Evolutionary conservation across 2,113 vertebrate genomes (phyloP).

Genomic region (Willisornis vidua): DNA sequence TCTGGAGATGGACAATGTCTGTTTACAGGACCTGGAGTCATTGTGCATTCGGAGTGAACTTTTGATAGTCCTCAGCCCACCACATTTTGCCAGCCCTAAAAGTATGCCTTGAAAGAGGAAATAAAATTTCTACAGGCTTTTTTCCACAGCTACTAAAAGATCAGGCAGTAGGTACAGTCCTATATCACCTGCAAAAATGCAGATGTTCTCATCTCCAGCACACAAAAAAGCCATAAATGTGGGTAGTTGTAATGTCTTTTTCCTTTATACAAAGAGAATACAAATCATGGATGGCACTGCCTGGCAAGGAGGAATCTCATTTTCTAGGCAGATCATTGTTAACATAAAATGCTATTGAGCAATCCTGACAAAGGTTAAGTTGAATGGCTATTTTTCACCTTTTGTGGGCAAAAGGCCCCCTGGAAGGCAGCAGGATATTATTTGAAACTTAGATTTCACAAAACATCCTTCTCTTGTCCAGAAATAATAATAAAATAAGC

Average conservation of each 20-base stretch:
- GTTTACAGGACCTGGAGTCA: background rate
- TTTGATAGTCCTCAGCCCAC: background rate
- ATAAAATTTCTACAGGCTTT: background rate
- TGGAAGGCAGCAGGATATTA: background rate
- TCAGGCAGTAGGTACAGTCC: background rate
- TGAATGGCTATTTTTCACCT: background rate
- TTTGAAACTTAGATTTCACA: background rate
- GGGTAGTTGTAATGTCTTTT: background rate
- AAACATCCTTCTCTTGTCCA: background rate
- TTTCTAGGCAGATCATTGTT: background rate
- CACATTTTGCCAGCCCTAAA: background rate
- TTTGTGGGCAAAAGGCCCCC: background rate
- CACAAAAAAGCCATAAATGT: conserved; percentile 33
- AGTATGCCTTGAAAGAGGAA: background rate
- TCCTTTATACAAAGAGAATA: background rate
- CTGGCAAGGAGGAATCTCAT: background rate
- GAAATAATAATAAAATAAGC: background rate
- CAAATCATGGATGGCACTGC: background rate
- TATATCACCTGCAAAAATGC: conserved; percentile 1
- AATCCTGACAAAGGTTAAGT: background rate
- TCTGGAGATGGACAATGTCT: background rate
- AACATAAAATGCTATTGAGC: background rate
- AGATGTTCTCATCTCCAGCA: conserved; percentile 22
- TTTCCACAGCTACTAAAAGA: background rate
- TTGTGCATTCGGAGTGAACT: background rate